Base-by-base conservation (phyloP, 2,113 vertebrate species). In the Leuciscus idus region DNA sequence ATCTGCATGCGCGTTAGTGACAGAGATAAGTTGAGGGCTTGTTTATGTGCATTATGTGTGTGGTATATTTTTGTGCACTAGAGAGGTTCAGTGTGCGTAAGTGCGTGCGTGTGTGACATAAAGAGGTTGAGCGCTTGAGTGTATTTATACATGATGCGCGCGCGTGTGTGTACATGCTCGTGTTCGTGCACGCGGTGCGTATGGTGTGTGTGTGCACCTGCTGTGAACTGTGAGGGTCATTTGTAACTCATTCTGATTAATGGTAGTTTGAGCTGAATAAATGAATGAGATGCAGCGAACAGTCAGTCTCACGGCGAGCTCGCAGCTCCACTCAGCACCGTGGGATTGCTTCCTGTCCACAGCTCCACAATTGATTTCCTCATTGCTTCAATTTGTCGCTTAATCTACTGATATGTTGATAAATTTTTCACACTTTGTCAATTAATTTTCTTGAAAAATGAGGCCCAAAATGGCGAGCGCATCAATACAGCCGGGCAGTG, bases 401-500 rank as follows among this genome's bases (percentile, higher is more conserved):
- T 94, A 94, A 94, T 95, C 92, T 93, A 93, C 92, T 95, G 93
- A 95, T 94, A 94, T 93, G 93, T 94, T 95, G 95, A 95, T 95
- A 94, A 90, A 94, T 95, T 92, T 89, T 94, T 93, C 91, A 90
- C 88, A 92, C 94, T 94, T 94, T 92, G 94, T 95, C 95, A 94
- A 96, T 95, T 96, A 95, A 95, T 96, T 96, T 95, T 92, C 89
- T 83, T 95, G 93, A 95, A 88, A 94, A 94, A 95, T 92, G 93
- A 92, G 89, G 90, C 89, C 33, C 88, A 86, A 92, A 89, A 82
- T 88, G 81, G 86, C 84, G 91, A 91, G 82, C 91, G 90, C 93
- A 93, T 96, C 94, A 93, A 95, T 94, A 93, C 90, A 43, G 82
- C 82, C 84, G 64, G 72, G 66, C 78, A 87, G 90, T 89, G 90